These are phyloP conservation scores for Clarias laeviceps DNA, from an alignment of 2,797 vertebrate genomes.

Conservation along the genomic window DNA sequence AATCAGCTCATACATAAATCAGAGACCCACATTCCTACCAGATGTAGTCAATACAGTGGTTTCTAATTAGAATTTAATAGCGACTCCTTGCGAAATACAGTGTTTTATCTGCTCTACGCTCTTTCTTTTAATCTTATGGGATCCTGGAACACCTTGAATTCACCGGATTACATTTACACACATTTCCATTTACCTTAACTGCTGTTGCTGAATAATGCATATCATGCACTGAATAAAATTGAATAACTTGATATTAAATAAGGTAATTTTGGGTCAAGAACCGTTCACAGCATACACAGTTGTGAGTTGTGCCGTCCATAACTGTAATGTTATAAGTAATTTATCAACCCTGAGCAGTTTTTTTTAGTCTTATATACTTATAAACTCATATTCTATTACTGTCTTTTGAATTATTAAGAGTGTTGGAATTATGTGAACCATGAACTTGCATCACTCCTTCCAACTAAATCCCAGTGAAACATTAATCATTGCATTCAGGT, in stretches of 20 bases:
- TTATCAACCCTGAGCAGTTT: not conserved
- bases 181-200: not conserved
- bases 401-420: constrained; percentile 8
- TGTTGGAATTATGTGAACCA: not conserved
- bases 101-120: not conserved
- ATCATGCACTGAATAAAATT: not conserved
- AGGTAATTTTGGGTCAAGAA: not conserved
- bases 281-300: not conserved
- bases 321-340: not conserved
- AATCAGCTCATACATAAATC: constrained; percentile 20
- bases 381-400: not conserved
- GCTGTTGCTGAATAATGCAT: not conserved
- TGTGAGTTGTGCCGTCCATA: not conserved
- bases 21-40: not conserved
- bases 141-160: not conserved
- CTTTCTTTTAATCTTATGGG: not conserved
- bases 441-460: not conserved
- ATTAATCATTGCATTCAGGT: not conserved
- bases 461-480: not conserved
- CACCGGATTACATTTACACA: not conserved
- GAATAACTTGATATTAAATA: constrained; percentile 1
- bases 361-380: not conserved
- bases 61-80: not conserved
- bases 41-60: constrained; percentile 11
- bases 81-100: not conserved